phyloP scores from a whole-genome alignment of 1,140 invertebrate genomes.

The Lethrus apterus region DNA sequence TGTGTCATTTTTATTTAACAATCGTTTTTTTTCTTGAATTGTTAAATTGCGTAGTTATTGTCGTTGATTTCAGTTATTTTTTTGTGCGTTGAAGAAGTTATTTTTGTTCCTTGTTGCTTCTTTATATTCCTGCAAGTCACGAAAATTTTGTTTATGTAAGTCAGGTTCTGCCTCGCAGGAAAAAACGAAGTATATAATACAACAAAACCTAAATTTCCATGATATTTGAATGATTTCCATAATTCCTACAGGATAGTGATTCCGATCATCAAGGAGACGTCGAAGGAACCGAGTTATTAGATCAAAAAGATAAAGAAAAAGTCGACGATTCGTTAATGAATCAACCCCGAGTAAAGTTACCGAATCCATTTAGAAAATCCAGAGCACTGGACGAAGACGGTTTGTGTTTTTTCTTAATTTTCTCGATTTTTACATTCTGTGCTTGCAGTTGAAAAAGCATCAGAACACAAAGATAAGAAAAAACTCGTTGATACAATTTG shows the following conservation, averaged over 20 bases:
- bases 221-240: background rate
- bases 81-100: too few relatives aligned
- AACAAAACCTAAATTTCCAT: background rate
- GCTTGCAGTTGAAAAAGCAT: slow-evolving; percentile 23
- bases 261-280: slow-evolving; percentile 26
- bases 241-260: slow-evolving; percentile 18
- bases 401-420: slow-evolving; percentile 13
- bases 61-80: too few relatives aligned
- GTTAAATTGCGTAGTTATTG: too few relatives aligned
- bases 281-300: slow-evolving; percentile 35
- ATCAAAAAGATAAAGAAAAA: slow-evolving; percentile 32
- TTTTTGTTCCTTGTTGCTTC: too few relatives aligned
- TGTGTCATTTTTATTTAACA: too few relatives aligned
- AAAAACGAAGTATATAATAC: background rate
- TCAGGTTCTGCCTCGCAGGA: background rate
- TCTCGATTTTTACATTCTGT: background rate
- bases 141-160: too few relatives aligned
- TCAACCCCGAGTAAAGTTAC: slow-evolving; percentile 36
- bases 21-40: too few relatives aligned
- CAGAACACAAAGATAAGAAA: slow-evolving; percentile 36
- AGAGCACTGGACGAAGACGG: slow-evolving; percentile 30
- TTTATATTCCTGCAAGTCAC: too few relatives aligned
- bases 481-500: slow-evolving; percentile 55
- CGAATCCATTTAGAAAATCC: slow-evolving; percentile 40
- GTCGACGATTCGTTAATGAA: slow-evolving; percentile 28